phyloP scores from a whole-genome alignment of 1,140 invertebrate species.

The Ectropis grisescens region DNA sequence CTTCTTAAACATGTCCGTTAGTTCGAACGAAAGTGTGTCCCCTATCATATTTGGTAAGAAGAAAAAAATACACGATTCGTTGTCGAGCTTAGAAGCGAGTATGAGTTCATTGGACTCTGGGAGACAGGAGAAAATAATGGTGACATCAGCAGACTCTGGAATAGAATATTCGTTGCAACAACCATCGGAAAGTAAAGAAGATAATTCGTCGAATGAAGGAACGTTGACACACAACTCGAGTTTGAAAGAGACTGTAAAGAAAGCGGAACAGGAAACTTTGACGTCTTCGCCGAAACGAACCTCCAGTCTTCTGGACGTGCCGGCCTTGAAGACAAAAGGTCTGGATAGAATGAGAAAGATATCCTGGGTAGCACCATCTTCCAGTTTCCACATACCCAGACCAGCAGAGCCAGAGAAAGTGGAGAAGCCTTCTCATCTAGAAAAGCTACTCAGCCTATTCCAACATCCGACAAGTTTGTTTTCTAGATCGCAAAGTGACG shows the following conservation, averaged over 20 bases:
- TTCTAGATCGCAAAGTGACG: constrained; percentile 43
- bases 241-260: constrained; percentile 40
- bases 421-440: constrained; percentile 64
- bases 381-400: constrained; percentile 48
- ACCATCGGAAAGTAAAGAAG: constrained; percentile 44
- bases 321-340: constrained; percentile 49
- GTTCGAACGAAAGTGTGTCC: constrained; percentile 64
- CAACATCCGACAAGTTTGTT: constrained; percentile 70
- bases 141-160: constrained; percentile 63
- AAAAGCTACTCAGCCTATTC: constrained; percentile 71
- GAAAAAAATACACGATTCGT: constrained; percentile 57
- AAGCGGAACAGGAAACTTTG: constrained; percentile 30
- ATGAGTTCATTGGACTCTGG: constrained; percentile 60
- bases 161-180: constrained; percentile 61
- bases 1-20: constrained; percentile 54
- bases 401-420: constrained; percentile 45
- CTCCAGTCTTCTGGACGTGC: constrained; percentile 58
- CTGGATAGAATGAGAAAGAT: constrained; percentile 65
- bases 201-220: constrained; percentile 60
- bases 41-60: constrained; percentile 60
- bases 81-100: constrained; percentile 65
- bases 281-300: constrained; percentile 52
- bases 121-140: constrained; percentile 48
- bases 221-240: constrained; percentile 62
- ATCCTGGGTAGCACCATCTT: constrained; percentile 68